Percentiles rank a stretch among this genome's conserved stretches.
Evolutionary conservation across 2,888 invertebrate genomes (phyloP).

Genomic region (Caenorhabditis zanzibari): DNA sequence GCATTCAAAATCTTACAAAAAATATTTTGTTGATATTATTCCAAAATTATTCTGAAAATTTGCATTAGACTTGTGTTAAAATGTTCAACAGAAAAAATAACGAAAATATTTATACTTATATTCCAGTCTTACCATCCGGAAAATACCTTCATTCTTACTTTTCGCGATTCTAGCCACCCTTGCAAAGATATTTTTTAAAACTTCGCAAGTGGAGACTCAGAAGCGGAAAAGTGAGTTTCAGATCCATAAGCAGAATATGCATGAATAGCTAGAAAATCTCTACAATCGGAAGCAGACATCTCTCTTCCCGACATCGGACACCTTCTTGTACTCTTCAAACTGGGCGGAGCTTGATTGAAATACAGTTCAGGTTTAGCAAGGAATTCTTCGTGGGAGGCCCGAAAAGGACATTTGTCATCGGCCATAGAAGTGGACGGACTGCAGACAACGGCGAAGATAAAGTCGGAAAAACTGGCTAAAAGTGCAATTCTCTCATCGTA

Average conservation of each 20-base stretch:
- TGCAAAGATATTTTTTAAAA: conserved; percentile 25
- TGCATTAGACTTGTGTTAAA: too few species aligned
- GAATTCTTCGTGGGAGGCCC: conserved; percentile 22
- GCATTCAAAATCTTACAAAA: too few species aligned
- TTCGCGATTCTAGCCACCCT: conserved; percentile 54
- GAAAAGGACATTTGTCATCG: conserved; percentile 26
- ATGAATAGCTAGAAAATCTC: not conserved
- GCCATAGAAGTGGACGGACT: conserved; percentile 8
- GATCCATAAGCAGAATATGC: not conserved
- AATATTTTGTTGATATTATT: too few species aligned
- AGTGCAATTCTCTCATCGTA: conserved; percentile 33
- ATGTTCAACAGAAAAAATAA: too few species aligned
- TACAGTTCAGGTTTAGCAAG: conserved; percentile 29
- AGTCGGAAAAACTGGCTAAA: conserved; percentile 49
- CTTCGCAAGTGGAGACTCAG: conserved; percentile 52
- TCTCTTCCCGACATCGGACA: not conserved
- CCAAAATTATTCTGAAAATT: too few species aligned
- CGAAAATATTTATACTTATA: too few species aligned
- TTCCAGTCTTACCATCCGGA: not conserved
- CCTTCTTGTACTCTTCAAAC: conserved; percentile 28
- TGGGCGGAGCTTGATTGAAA: conserved; percentile 41
- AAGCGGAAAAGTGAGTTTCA: conserved; percentile 50
- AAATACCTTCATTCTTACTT: conserved; percentile 27
- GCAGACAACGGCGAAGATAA: conserved; percentile 18
- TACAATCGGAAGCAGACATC: conserved; percentile 8